phyloP scores from a whole-genome alignment of 2,888 invertebrate genomes.

The Dascillus cervinus region DNA sequence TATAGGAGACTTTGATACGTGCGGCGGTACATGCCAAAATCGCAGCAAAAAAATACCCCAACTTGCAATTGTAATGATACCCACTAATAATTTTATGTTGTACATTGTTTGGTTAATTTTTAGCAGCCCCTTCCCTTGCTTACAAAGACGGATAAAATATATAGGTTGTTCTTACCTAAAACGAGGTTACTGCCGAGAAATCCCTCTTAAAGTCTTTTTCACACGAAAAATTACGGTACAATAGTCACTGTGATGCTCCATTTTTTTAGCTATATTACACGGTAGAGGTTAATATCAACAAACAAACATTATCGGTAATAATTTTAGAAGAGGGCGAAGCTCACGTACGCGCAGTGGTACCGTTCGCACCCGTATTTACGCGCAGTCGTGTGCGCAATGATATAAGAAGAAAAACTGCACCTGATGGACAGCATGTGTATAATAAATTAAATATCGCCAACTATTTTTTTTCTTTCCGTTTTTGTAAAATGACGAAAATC shows the following conservation, averaged over 20 bases:
- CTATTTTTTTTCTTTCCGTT: too few species aligned
- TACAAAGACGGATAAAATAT: constrained; percentile 11
- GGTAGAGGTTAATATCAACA: constrained; percentile 40
- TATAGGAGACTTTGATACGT: too few species aligned
- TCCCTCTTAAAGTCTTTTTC: constrained; percentile 1
- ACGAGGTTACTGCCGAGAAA: constrained; percentile 6
- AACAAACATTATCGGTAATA: constrained; percentile 36
- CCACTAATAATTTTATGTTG: too few species aligned
- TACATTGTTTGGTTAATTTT: too few species aligned
- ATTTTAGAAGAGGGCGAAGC: constrained; percentile 31
- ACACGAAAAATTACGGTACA: not conserved
- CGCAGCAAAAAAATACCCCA: too few species aligned
- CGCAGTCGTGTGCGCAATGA: constrained; percentile 21
- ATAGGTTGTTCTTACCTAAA: constrained; percentile 12
- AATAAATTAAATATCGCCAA: too few species aligned
- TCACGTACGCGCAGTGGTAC: constrained; percentile 36
- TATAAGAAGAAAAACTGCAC: too few species aligned
- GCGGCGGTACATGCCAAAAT: too few species aligned
- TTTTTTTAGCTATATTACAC: constrained; percentile 19
- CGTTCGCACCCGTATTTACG: constrained; percentile 31
- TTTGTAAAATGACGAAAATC: too few species aligned
- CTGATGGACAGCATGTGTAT: too few species aligned
- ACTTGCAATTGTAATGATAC: too few species aligned
- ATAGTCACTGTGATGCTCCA: constrained; percentile 7
- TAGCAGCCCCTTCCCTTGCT: not conserved